A percentile compares a stretch with the other conserved stretches of the same genome.
These are phyloP conservation scores for Pongo abelii DNA, from an alignment of 2,113 vertebrate genomes.

Conservation along the genomic window DNA sequence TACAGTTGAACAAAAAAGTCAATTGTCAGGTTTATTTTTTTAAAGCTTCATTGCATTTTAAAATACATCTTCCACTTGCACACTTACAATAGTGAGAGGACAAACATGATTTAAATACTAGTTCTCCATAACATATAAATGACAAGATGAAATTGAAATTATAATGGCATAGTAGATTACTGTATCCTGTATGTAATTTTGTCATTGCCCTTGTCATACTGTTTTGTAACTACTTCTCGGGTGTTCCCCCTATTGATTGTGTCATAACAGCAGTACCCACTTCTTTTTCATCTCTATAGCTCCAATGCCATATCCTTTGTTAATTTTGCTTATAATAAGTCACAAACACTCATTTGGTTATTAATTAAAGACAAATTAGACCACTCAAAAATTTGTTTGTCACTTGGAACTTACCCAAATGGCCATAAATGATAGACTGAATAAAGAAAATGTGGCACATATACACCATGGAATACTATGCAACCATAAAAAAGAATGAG, in stretches of 20 bases:
- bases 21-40: background rate
- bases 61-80: background rate
- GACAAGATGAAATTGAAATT: background rate
- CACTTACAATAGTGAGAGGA: background rate
- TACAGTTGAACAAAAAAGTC: background rate
- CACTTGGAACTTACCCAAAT: too few species aligned
- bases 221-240: background rate
- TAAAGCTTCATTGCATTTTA: background rate
- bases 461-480: too few species aligned
- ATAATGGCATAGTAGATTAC: background rate
- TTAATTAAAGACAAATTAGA: background rate
- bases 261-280: background rate
- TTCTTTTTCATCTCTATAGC: background rate
- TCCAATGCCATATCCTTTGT: background rate
- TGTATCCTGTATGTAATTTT: background rate
- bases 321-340: background rate
- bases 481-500: too few species aligned
- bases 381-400: background rate
- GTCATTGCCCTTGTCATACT: background rate
- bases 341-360: background rate
- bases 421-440: too few species aligned
- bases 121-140: background rate
- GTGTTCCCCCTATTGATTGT: background rate
- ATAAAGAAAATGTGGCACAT: too few species aligned
- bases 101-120: background rate